Evolutionary conservation across 2,113 vertebrate genomes (phyloP), one percentile per base, ranked within the genome.

Genomic region (Ammodytes marinus): DNA sequence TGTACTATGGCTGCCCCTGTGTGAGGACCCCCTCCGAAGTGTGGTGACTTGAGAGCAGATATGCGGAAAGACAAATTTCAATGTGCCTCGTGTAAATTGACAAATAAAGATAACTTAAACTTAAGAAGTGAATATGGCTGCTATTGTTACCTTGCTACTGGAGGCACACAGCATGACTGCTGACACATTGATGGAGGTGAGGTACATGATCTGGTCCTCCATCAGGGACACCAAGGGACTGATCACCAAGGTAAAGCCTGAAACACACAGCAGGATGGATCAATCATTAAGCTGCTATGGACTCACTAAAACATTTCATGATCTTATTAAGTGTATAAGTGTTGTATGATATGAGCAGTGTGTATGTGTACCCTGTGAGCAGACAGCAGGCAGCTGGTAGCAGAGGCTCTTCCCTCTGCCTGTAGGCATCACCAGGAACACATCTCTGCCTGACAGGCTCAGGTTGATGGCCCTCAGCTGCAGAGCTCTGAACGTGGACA

Each of bases 381-480:
- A 98, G 67, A 97, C 85, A 4, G 98, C 97, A 49, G 98, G 97
- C 45, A 99, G 93, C 94, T 99, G 97, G 83, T 97, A 99, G 85
- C 98, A 99, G 57, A 99, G 95, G 61, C 98, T 99, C 82, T 99
- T 99, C 1, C 98, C 98, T 53, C 97, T 94, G 37, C 98, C 98
- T 0, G 98, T 99, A 2, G 98, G 98, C 98, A 99, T 99, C 40
- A 99, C 96, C 55, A 99, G 94, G 89, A 99, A 99, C 19, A 99
- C 74, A 58, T 99, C 98, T 89, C 90, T 95, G 60, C 96, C 96
- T 0, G 96, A 95, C 97, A 99, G 94, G 10, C 95, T 96, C 69
- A 96, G 96, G 57, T 99, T 99, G 81, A 99, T 91, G 15, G 97
- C 96, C 89, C 96, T 96, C 27, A 97, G 94, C 81, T 99, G 98